Percentiles rank a stretch among this genome's conserved stretches.
These are phyloP conservation scores for Microplitis mediator DNA, from an alignment of 1,140 invertebrate genomes.

Conservation along the genomic window DNA sequence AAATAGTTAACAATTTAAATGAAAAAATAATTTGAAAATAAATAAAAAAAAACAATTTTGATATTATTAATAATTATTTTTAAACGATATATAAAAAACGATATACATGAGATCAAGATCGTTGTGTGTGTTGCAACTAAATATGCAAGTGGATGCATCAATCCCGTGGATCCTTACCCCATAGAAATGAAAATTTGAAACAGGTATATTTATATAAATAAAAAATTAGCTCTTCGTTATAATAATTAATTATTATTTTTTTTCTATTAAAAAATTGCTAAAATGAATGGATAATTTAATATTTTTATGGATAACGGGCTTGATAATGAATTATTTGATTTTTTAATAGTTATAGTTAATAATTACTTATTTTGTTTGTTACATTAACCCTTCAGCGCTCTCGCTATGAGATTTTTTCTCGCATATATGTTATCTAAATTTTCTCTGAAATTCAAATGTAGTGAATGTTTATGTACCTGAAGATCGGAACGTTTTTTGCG, in stretches of 20 bases:
- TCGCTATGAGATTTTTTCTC: no score
- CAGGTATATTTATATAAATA: conserved; percentile 56
- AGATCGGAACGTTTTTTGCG: no score
- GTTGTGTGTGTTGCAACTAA: conserved; percentile 65
- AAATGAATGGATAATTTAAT: not conserved
- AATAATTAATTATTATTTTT: not conserved
- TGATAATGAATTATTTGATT: not conserved
- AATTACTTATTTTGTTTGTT: no score
- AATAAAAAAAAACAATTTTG: conserved; percentile 15
- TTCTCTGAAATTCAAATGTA: no score
- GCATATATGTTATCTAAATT: no score
- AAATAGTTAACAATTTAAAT: conserved; percentile 45
- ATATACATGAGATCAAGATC: conserved; percentile 65
- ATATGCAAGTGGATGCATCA: conserved; percentile 61
- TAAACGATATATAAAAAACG: conserved; percentile 46
- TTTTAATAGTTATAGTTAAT: not conserved
- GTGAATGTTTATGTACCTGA: no score
- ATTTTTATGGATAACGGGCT: not conserved
- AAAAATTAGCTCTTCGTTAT: conserved; percentile 43
- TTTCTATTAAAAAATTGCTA: not conserved
- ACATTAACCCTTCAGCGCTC: no score
- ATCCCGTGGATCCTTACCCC: conserved; percentile 61
- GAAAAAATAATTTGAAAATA: not conserved
- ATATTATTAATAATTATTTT: no score
- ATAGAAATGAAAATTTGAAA: conserved; percentile 55